Percentiles rank a stretch among this genome's conserved stretches.
These are phyloP conservation scores for Oxystoma pomonae DNA, from an alignment of 2,888 invertebrate genomes.

Conservation along the genomic window DNA sequence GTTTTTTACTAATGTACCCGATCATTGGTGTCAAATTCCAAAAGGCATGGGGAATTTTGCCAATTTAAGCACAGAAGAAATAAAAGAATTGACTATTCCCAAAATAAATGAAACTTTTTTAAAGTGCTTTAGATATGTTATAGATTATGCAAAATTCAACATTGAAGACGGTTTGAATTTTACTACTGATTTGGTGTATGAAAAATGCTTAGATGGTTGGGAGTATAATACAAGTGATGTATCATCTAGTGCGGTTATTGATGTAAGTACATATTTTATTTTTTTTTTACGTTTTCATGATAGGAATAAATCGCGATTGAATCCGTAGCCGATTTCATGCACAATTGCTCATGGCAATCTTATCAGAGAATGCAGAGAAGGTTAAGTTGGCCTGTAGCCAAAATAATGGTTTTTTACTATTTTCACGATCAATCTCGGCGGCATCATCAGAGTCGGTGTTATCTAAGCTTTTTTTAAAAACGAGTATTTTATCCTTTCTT, in stretches of 20 bases:
- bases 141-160: conserved; percentile 62
- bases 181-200: conserved; percentile 30
- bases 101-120: conserved; percentile 55
- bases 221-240: conserved; percentile 69
- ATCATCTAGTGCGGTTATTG: conserved; percentile 77
- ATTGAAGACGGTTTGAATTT: conserved; percentile 39
- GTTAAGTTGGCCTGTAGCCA: too few relatives aligned
- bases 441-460: too few relatives aligned
- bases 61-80: conserved; percentile 55
- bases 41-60: conserved; percentile 47
- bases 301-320: too few relatives aligned
- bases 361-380: too few relatives aligned
- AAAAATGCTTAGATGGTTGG: conserved; percentile 72
- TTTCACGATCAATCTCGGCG: too few relatives aligned
- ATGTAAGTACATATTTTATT: conserved; percentile 54
- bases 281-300: conserved; percentile 16
- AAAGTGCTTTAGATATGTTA: conserved; percentile 64
- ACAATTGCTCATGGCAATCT: too few relatives aligned
- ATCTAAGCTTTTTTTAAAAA: too few relatives aligned
- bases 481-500: too few relatives aligned
- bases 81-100: conserved; percentile 65
- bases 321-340: too few relatives aligned
- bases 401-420: too few relatives aligned
- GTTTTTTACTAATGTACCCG: conserved; percentile 85
- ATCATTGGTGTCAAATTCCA: conserved; percentile 80